A percentile compares a stretch with the other conserved stretches of the same genome.
Conservation (phyloP, 2,113 vertebrate genomes). For the Sorex araneus region DNA sequence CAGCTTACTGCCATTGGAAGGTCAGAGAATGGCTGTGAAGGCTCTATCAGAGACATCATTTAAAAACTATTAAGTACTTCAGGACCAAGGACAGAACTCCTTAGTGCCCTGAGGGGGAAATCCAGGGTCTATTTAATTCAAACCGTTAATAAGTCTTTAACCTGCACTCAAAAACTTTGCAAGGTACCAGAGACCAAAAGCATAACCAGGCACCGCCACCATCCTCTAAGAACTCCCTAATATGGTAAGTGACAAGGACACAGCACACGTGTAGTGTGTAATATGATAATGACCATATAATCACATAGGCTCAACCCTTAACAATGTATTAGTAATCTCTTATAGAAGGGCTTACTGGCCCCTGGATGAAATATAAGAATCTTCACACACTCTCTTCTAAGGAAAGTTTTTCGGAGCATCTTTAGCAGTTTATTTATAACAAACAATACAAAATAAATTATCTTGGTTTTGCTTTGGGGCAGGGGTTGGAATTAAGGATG, state of each 20-base stretch:
- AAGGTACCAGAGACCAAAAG: background rate
- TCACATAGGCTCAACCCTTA: too few species aligned
- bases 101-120: background rate
- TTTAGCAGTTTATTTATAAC: too few species aligned
- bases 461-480: too few species aligned
- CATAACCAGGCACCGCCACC: background rate
- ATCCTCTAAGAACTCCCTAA: background rate
- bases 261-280: background rate
- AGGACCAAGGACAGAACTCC: slow-evolving; percentile 53
- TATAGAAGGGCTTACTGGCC: too few species aligned
- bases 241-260: background rate
- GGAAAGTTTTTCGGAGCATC: too few species aligned
- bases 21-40: background rate
- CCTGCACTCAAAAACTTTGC: background rate
- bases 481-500: too few species aligned
- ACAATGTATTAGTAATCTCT: too few species aligned
- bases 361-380: too few species aligned
- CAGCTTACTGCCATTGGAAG: background rate
- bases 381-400: too few species aligned
- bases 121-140: background rate
- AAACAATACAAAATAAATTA: too few species aligned
- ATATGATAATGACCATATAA: background rate
- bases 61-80: background rate
- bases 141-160: background rate
- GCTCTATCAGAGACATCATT: background rate